phyloP scores from a whole-genome alignment of 1,140 invertebrate genomes.

The Drosophila seguyi region DNA sequence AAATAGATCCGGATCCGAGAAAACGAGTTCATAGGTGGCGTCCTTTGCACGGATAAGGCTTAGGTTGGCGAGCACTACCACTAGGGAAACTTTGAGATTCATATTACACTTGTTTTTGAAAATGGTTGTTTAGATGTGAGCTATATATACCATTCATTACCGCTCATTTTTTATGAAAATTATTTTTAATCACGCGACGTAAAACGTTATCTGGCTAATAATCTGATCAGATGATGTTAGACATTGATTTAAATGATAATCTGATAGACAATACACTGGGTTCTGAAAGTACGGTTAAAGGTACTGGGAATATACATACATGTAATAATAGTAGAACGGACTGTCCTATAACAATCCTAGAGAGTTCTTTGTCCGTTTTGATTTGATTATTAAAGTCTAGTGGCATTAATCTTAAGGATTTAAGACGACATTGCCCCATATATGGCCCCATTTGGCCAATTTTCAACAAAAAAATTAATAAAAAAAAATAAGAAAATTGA shows the following conservation, averaged over 20 bases:
- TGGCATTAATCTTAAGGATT: not conserved
- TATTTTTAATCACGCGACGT: not conserved
- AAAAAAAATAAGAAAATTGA: constrained; percentile 31
- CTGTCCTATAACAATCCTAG: not conserved
- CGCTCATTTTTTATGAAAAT: not conserved
- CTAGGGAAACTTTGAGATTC: not conserved
- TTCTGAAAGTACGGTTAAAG: not conserved
- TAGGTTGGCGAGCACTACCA: not conserved
- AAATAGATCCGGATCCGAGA: not conserved
- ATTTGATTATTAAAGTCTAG: no score
- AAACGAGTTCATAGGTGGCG: not conserved
- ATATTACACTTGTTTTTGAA: not conserved
- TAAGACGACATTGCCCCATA: constrained; percentile 10
- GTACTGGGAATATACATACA: no score
- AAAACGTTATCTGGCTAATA: not conserved
- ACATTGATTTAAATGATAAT: not conserved
- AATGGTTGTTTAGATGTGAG: no score
- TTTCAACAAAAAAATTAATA: not conserved
- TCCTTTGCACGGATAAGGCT: not conserved
- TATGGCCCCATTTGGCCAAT: constrained; percentile 24
- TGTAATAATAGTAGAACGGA: not conserved
- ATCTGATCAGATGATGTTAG: not conserved
- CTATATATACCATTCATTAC: not conserved
- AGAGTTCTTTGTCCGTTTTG: no score
- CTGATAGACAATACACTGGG: not conserved